phyloP scores from a whole-genome alignment of 2,113 vertebrate species.

The Colossoma macropomum region DNA sequence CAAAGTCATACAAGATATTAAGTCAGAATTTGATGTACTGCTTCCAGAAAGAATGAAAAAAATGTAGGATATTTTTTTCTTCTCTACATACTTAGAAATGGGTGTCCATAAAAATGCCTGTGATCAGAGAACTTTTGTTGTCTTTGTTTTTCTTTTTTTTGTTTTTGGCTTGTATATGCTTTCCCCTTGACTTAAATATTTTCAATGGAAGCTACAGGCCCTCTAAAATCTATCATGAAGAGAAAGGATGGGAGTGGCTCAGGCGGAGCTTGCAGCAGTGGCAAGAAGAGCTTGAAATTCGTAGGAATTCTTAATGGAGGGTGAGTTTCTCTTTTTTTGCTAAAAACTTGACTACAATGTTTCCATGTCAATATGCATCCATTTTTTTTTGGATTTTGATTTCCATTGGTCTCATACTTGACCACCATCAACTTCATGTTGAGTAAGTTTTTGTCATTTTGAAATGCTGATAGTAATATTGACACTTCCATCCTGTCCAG shows the following conservation, averaged over 20 bases:
- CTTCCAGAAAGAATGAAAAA: no score
- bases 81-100: no score
- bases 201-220: conserved; percentile 71
- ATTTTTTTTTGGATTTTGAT: no score
- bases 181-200: conserved; percentile 25
- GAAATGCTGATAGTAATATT: neutral
- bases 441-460: no score
- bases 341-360: no score
- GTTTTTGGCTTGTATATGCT: conserved; percentile 4
- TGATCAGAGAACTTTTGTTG: neutral
- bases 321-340: conserved; percentile 73
- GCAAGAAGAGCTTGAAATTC: conserved; percentile 94
- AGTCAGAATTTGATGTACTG: no score
- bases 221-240: conserved; percentile 97
- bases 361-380: no score
- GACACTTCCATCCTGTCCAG: conserved; percentile 66
- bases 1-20: no score
- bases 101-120: no score
- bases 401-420: no score
- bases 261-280: conserved; percentile 70
- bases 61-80: no score
- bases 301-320: conserved; percentile 94
- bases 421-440: no score
- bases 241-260: conserved; percentile 81
- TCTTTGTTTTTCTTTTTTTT: neutral